phyloP scores from a whole-genome alignment of 2,797 vertebrate species.

The Aythya fuligula region DNA sequence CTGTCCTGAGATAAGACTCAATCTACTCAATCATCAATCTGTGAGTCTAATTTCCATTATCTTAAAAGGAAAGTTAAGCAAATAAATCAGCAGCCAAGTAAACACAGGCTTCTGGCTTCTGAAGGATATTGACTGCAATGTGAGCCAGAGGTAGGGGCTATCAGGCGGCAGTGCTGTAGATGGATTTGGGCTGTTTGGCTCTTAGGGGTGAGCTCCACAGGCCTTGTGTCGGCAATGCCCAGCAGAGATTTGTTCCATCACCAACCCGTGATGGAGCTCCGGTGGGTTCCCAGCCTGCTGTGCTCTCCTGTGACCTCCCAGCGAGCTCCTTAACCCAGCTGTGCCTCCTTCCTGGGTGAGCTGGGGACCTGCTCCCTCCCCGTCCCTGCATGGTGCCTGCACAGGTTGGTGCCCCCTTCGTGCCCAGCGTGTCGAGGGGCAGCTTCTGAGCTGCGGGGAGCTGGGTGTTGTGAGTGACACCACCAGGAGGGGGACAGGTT shows the following conservation, averaged over 20 bases:
- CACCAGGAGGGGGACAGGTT: neutral
- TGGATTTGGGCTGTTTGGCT: neutral
- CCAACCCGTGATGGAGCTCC: neutral
- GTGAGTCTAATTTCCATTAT: neutral
- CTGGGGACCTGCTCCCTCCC: neutral
- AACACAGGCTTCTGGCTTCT: neutral
- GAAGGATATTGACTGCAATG: rapidly evolving
- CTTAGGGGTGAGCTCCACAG: neutral
- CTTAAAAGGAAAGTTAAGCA: conserved; percentile 5
- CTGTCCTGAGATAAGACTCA: neutral
- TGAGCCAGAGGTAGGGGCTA: rapidly evolving
- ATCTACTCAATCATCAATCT: neutral
- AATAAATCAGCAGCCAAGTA: neutral
- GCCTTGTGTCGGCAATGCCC: rapidly evolving
- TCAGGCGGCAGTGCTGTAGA: neutral
- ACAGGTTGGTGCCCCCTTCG: neutral
- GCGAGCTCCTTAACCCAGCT: neutral
- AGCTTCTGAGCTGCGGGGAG: neutral
- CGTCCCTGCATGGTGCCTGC: neutral
- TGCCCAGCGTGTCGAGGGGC: neutral
- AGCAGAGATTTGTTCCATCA: neutral
- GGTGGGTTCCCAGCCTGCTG: neutral
- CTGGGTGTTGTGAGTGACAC: neutral
- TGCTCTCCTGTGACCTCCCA: neutral
- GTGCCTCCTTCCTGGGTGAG: neutral